Percentiles rank a stretch among this genome's conserved stretches.
Evolutionary conservation across 2,797 vertebrate genomes (phyloP).

Genomic region (Eospalax fontanierii): DNA sequence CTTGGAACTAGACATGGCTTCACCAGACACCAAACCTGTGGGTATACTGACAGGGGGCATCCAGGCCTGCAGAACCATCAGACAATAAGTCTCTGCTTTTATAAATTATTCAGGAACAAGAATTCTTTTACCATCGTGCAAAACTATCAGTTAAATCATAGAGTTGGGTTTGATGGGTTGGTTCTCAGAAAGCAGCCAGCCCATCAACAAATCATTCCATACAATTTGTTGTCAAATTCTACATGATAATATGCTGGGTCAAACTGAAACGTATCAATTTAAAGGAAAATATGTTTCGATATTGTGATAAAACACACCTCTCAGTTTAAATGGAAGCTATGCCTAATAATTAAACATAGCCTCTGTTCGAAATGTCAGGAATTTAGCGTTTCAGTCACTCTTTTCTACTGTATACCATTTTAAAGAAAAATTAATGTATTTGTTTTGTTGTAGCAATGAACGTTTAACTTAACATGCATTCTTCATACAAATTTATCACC

Average conservation of each 20-base stretch:
- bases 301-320: background rate
- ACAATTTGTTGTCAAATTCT: background rate
- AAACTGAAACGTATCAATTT: background rate
- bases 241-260: background rate
- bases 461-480: background rate
- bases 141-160: background rate
- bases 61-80: background rate
- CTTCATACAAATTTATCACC: background rate
- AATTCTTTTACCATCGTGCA: background rate
- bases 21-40: background rate
- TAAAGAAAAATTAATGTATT: background rate
- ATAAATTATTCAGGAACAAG: background rate
- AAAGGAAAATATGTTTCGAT: background rate
- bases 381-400: background rate
- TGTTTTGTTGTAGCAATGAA: background rate
- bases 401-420: background rate
- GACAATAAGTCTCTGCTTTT: background rate
- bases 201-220: rapidly evolving
- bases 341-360: background rate
- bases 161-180: no score
- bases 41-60: background rate
- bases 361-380: constrained; percentile 45
- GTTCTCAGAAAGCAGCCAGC: background rate
- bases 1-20: background rate
- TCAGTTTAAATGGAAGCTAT: background rate